Percentiles rank a stretch among this genome's conserved stretches.
Evolutionary conservation across 2,797 vertebrate species (phyloP).

Genomic region (Salmo trutta): DNA sequence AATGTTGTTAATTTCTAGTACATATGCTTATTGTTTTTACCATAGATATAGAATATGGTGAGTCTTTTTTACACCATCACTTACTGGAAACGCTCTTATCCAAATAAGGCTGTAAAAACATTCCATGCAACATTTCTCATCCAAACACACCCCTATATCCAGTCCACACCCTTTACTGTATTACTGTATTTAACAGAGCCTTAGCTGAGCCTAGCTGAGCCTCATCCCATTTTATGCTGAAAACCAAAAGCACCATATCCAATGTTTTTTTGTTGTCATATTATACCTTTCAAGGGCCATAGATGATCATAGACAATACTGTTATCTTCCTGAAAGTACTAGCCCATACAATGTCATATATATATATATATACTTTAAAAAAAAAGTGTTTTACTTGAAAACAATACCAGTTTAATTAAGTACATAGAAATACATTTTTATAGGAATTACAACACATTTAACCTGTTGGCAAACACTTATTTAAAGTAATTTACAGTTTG

Average conservation of each 20-base stretch:
- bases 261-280: neutral
- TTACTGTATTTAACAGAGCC: too few species aligned
- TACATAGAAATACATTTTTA: neutral
- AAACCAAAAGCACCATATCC: neutral
- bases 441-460: neutral
- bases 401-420: neutral
- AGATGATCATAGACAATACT: neutral
- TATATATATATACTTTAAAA: neutral
- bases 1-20: too few species aligned
- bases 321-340: neutral
- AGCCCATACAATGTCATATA: neutral
- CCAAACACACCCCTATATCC: too few species aligned
- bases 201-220: too few species aligned
- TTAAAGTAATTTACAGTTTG: neutral
- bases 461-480: neutral
- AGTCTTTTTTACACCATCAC: too few species aligned
- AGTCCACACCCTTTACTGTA: too few species aligned
- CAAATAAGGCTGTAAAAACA: too few species aligned
- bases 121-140: too few species aligned
- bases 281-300: neutral
- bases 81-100: too few species aligned
- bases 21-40: too few species aligned
- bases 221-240: neutral
- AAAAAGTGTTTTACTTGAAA: neutral
- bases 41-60: too few species aligned